A percentile compares a stretch with the other conserved stretches of the same genome.
Evolutionary conservation across 2,113 vertebrate genomes (phyloP).

Genomic region (Megaleporinus macrocephalus): DNA sequence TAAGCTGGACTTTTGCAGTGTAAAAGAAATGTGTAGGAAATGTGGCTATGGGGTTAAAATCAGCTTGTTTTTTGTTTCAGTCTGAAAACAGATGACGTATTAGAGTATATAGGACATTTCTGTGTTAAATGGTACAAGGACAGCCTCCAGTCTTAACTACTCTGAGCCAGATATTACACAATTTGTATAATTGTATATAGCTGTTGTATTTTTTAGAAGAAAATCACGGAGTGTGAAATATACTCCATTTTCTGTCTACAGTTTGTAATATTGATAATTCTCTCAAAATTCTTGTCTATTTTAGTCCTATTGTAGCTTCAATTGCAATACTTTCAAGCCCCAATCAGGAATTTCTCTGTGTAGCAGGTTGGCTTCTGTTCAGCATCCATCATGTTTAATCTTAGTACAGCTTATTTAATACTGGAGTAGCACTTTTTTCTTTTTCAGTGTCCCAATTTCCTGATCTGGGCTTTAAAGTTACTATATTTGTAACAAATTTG

Average conservation of each 20-base stretch:
- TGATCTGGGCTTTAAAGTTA: not conserved
- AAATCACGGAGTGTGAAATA: constrained; percentile 50
- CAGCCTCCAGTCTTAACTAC: constrained; percentile 58
- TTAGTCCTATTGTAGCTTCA: not conserved
- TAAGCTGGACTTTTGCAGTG: constrained; percentile 95
- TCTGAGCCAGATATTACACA: constrained; percentile 59
- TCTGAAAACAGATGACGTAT: constrained; percentile 1
- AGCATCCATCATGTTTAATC: not conserved
- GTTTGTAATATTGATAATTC: constrained; percentile 27
- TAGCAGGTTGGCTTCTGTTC: not conserved
- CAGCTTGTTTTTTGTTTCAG: not conserved
- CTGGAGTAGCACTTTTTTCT: not conserved
- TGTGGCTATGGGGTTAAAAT: constrained; percentile 19
- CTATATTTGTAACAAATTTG: constrained; percentile 1
- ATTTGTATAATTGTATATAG: constrained; percentile 69
- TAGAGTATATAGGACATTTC: constrained; percentile 18
- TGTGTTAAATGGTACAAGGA: constrained; percentile 43
- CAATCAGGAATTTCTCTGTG: not conserved
- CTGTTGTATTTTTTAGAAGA: constrained; percentile 52
- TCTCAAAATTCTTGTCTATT: not conserved
- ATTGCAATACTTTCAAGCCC: not conserved
- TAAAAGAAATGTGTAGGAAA: constrained; percentile 55
- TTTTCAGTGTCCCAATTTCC: not conserved
- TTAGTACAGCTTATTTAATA: not conserved
- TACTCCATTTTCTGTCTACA: constrained; percentile 50